Evolutionary conservation across 2,888 invertebrate species (phyloP).

Genomic region (Drosophila villosipedis): DNA sequence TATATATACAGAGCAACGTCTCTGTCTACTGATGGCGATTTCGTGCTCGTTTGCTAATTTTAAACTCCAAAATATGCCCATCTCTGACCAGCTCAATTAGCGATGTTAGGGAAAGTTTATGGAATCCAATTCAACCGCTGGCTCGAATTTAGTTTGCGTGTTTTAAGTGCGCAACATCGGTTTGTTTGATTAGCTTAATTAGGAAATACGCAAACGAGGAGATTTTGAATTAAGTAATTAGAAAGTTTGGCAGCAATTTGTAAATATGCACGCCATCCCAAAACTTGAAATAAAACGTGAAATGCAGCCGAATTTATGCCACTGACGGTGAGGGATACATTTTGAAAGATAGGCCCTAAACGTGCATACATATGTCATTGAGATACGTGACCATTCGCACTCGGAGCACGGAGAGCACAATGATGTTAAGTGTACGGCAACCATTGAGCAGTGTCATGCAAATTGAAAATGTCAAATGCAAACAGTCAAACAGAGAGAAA

Average conservation of each 20-base stretch:
- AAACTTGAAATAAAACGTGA: constrained; percentile 19
- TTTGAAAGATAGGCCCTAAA: constrained; percentile 3
- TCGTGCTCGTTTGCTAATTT: neutral
- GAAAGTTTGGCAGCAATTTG: constrained; percentile 14
- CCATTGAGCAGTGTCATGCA: constrained; percentile 67
- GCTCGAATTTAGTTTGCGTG: constrained; percentile 42
- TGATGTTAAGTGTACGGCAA: constrained; percentile 33
- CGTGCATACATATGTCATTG: constrained; percentile 3
- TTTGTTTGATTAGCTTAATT: constrained; percentile 60
- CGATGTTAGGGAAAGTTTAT: constrained; percentile 23
- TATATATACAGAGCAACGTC: neutral
- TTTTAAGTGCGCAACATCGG: constrained; percentile 35
- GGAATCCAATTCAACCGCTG: constrained; percentile 2
- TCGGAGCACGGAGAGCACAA: constrained; percentile 14
- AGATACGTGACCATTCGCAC: constrained; percentile 45
- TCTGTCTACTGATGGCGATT: too few species aligned
- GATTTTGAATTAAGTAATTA: constrained; percentile 20
- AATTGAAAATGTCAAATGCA: constrained; percentile 80
- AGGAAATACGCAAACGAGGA: neutral
- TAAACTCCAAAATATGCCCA: constrained; percentile 6
- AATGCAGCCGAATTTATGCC: constrained; percentile 18
- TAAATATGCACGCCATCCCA: neutral
- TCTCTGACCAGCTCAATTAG: constrained; percentile 31
- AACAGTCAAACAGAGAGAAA: constrained; percentile 50
- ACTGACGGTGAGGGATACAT: constrained; percentile 4